Conservation (phyloP, 2,888 invertebrate genomes). For the Gerosis bhagava region DNA sequence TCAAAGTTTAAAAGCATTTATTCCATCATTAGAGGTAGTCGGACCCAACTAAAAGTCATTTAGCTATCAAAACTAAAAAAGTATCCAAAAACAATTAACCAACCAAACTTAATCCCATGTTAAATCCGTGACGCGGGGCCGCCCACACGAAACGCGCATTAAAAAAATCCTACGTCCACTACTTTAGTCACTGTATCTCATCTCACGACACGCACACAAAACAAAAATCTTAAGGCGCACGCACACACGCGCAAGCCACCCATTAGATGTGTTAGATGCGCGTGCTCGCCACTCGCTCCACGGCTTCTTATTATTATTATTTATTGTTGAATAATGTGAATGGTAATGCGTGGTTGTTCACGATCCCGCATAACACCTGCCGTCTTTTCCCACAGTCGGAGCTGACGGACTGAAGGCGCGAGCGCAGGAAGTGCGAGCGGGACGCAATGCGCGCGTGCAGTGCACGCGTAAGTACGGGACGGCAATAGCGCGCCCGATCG, state of each 20-base stretch:
- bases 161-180: slow-evolving; percentile 62
- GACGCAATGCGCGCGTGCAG: slow-evolving; percentile 59
- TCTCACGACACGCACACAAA: slow-evolving; percentile 40
- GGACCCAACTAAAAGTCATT: slow-evolving; percentile 24
- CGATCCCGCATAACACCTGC: slow-evolving; percentile 84
- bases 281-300: slow-evolving; percentile 80
- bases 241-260: slow-evolving; percentile 49
- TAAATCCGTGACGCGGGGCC: slow-evolving; percentile 71
- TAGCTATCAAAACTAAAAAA: slow-evolving; percentile 44
- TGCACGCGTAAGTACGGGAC: slow-evolving; percentile 60
- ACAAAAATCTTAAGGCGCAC: slow-evolving; percentile 39
- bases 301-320: slow-evolving; percentile 82
- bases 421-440: slow-evolving; percentile 70
- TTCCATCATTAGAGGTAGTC: slow-evolving; percentile 23
- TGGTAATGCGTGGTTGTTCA: slow-evolving; percentile 82
- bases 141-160: slow-evolving; percentile 65
- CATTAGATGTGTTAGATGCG: slow-evolving; percentile 74
- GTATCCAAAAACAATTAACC: slow-evolving; percentile 70
- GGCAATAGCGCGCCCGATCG: slow-evolving; percentile 43
- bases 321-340: slow-evolving; percentile 82
- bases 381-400: slow-evolving; percentile 82
- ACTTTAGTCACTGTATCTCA: slow-evolving; percentile 40
- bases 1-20: slow-evolving; percentile 18
- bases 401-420: slow-evolving; percentile 59
- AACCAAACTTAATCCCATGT: slow-evolving; percentile 65